Evolutionary conservation across 2,888 invertebrate species (phyloP).

Genomic region (Nematopogon swammerdamellus): DNA sequence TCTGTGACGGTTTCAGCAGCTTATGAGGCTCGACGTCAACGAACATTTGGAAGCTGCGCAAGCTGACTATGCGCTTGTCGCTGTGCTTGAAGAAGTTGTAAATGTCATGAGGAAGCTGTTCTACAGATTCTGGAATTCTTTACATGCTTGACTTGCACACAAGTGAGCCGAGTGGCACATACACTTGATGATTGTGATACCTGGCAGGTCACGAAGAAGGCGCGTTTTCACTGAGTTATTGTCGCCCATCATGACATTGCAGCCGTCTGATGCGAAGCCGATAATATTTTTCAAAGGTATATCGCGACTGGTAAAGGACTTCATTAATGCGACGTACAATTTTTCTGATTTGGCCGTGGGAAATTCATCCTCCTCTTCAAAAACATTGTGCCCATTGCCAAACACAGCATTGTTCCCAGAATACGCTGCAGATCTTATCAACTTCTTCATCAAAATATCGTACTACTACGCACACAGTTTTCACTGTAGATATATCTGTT

Average conservation of each 20-base stretch:
- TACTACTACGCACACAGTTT: conserved; percentile 16
- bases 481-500: conserved; percentile 16
- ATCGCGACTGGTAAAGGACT: conserved; percentile 9
- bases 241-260: conserved; percentile 19
- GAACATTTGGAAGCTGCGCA: conserved; percentile 9
- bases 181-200: conserved; percentile 17
- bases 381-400: conserved; percentile 10
- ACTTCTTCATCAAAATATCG: conserved; percentile 13
- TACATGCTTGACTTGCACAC: conserved; percentile 17
- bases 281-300: conserved; percentile 17
- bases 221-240: conserved; percentile 16
- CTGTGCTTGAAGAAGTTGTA: conserved; percentile 14
- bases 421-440: conserved; percentile 11
- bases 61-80: conserved; percentile 9
- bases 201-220: conserved; percentile 13
- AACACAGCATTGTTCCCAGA: no score
- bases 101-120: conserved; percentile 16
- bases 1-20: conserved; percentile 12
- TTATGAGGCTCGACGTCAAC: conserved; percentile 11
- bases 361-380: conserved; percentile 6
- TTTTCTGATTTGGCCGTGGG: conserved; percentile 6
- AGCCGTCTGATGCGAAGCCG: conserved; percentile 20
- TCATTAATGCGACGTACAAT: conserved; percentile 6
- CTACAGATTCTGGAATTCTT: conserved; percentile 15
- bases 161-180: conserved; percentile 19